These are phyloP conservation scores for Tetrax tetrax DNA, from an alignment of 2,113 vertebrate genomes.

Conservation along the genomic window DNA sequence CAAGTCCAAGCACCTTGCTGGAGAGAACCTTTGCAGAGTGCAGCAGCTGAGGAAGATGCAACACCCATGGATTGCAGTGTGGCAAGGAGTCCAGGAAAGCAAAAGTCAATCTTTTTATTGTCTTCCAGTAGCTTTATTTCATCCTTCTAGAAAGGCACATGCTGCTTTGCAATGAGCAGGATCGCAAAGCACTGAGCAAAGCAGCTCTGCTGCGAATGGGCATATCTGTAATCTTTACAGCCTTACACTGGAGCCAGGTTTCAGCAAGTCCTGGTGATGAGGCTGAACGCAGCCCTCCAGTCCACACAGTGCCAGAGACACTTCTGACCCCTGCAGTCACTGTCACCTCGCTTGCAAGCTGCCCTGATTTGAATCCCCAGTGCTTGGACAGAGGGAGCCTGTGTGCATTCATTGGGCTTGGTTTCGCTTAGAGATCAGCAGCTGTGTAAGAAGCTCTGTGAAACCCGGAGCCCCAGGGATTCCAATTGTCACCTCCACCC, in stretches of 20 bases:
- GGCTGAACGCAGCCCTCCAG: not conserved
- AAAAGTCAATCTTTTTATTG: not conserved
- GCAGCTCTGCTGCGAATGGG: not conserved
- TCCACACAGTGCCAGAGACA: not conserved
- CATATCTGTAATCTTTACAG: not conserved
- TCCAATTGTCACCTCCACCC: not conserved
- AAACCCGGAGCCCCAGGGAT: not conserved
- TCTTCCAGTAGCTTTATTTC: not conserved
- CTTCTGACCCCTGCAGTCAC: not conserved
- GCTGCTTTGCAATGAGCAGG: not conserved
- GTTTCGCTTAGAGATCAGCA: not conserved
- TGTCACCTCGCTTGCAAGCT: not conserved
- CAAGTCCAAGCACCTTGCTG: not conserved
- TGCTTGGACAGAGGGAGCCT: rapidly evolving
- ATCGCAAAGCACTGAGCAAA: not conserved
- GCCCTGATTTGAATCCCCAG: too few relatives aligned
- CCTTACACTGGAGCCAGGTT: not conserved
- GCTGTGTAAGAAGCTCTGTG: not conserved
- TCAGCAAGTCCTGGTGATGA: not conserved
- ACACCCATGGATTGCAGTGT: not conserved
- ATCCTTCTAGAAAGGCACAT: not conserved
- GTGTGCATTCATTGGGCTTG: rapidly evolving
- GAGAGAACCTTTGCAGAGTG: not conserved
- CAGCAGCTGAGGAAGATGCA: not conserved
- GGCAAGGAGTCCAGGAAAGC: not conserved